A percentile compares a stretch with the other conserved stretches of the same genome.
These are phyloP conservation scores for Potorous gilbertii DNA, from an alignment of 2,797 vertebrate genomes.

Conservation along the genomic window DNA sequence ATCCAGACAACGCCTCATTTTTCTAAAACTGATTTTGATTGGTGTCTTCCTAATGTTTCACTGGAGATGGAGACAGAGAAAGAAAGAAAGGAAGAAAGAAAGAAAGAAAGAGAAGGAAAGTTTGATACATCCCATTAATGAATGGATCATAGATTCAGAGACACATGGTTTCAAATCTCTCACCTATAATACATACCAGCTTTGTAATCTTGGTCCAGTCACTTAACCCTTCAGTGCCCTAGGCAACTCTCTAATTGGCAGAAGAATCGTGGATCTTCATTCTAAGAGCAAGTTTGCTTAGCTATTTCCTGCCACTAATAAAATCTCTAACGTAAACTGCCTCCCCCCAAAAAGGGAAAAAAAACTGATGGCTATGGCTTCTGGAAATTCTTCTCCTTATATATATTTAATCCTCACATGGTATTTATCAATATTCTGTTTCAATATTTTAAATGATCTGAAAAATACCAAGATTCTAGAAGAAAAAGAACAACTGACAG, in stretches of 20 bases:
- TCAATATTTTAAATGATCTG: not conserved
- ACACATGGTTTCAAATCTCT: not conserved
- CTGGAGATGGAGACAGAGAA: not conserved
- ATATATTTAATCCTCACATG: constrained; percentile 3
- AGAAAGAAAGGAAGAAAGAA: too few species aligned
- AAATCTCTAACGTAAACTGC: not conserved
- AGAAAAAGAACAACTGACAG: constrained; percentile 3
- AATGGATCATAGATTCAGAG: not conserved
- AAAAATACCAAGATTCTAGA: not conserved
- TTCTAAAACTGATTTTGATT: constrained; percentile 15
- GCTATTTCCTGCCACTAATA: not conserved
- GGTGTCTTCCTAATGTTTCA: not conserved
- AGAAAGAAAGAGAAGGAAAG: too few species aligned
- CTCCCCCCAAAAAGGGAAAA: not conserved
- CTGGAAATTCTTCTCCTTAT: constrained; percentile 23
- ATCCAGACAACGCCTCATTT: constrained; percentile 38
- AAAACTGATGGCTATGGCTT: constrained; percentile 22
- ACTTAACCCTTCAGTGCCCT: not conserved
- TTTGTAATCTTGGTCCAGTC: not conserved
- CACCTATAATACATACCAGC: not conserved
- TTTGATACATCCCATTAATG: not conserved
- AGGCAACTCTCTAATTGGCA: not conserved
- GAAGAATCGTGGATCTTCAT: not conserved
- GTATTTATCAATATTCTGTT: not conserved
- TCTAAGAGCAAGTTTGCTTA: not conserved